Percentiles rank a stretch among this genome's conserved stretches.
These are phyloP conservation scores for Psilanteris sp. DNA, from an alignment of 1,140 invertebrate genomes.

Conservation along the genomic window DNA sequence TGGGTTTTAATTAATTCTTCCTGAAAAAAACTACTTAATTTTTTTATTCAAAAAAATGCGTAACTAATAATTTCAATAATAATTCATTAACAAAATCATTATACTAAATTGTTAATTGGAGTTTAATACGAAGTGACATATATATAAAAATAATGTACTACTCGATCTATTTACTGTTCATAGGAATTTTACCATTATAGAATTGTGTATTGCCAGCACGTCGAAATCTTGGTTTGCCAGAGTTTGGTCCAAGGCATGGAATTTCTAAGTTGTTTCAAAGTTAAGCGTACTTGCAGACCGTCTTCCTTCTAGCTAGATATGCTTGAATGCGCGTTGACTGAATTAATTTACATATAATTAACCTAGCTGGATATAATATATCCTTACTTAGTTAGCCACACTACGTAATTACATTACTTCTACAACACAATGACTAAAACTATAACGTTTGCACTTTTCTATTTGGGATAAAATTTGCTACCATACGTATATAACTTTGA, in stretches of 20 bases:
- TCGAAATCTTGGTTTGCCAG: constrained; percentile 25
- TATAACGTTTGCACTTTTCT: background rate
- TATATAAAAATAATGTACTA: no score
- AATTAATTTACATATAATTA: constrained; percentile 56
- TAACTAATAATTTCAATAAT: no score
- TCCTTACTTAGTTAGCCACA: constrained; percentile 28
- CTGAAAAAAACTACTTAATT: no score
- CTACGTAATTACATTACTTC: constrained; percentile 33
- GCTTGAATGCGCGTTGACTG: constrained; percentile 26
- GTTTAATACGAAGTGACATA: no score
- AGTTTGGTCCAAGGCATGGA: constrained; percentile 26
- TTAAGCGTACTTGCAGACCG: constrained; percentile 29
- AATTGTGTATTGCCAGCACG: constrained; percentile 21
- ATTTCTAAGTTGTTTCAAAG: constrained; percentile 48
- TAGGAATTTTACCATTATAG: constrained; percentile 5
- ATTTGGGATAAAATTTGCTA: no score
- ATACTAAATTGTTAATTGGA: no score
- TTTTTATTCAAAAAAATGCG: no score
- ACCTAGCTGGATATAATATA: constrained; percentile 30
- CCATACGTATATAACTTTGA: no score
- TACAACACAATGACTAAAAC: background rate
- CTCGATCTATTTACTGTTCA: no score
- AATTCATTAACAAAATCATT: no score
- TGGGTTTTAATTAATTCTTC: no score
- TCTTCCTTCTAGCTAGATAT: constrained; percentile 20